A percentile compares a stretch with the other conserved stretches of the same genome.
These are phyloP conservation scores for Sapajus apella DNA, from an alignment of 2,113 vertebrate genomes.

Conservation along the genomic window DNA sequence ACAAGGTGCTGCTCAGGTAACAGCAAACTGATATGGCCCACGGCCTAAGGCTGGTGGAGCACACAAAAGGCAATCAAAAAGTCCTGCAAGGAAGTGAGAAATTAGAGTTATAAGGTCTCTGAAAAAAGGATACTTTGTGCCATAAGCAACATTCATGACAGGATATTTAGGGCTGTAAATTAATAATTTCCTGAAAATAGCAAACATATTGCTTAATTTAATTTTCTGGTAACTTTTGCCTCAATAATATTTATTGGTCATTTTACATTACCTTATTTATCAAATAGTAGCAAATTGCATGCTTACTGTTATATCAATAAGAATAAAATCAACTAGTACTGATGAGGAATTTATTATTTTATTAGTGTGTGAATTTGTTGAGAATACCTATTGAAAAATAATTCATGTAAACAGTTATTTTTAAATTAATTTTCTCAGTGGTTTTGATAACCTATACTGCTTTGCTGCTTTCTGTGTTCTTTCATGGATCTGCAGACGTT, in stretches of 20 bases:
- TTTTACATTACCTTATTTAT: neutral
- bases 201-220: neutral
- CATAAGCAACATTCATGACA: neutral
- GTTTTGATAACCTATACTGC: neutral
- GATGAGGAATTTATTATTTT: neutral
- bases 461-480: neutral
- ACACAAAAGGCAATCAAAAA: neutral
- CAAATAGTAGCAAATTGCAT: neutral
- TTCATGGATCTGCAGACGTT: neutral
- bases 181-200: neutral
- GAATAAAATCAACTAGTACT: neutral
- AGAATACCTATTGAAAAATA: neutral
- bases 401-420: neutral
- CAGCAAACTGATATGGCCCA: neutral
- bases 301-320: neutral
- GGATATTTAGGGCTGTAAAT: neutral
- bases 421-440: neutral
- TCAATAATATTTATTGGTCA: neutral
- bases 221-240: neutral
- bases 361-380: neutral
- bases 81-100: neutral
- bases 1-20: rapidly evolving
- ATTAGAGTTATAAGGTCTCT: neutral
- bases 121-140: neutral
- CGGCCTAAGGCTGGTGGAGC: too few relatives aligned